Conservation (phyloP, 1,140 invertebrate species). For the Leptinotarsa lineolata region DNA sequence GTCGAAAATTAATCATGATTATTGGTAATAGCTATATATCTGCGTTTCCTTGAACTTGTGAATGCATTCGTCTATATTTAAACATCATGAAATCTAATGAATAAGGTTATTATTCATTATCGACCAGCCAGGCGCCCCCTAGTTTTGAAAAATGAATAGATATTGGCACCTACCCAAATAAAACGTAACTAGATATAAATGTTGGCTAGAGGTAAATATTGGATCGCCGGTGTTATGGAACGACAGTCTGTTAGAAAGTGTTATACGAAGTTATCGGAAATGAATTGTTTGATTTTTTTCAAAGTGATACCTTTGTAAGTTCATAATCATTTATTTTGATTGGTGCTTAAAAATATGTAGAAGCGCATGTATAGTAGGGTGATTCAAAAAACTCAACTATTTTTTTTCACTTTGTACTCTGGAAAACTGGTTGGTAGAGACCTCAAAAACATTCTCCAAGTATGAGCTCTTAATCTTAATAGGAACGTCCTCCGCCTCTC, state of each 20-base stretch:
- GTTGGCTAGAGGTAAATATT: slow-evolving; percentile 3
- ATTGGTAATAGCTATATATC: too few species aligned
- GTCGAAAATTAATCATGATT: too few species aligned
- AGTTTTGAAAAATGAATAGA: background rate
- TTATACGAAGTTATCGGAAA: background rate
- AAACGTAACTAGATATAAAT: slow-evolving; percentile 8
- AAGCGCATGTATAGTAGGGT: too few species aligned
- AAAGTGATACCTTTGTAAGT: slow-evolving; percentile 12
- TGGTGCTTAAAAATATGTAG: background rate
- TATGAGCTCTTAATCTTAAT: too few species aligned
- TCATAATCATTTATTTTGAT: background rate
- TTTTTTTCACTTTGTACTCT: too few species aligned
- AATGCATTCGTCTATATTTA: background rate
- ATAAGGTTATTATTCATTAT: background rate
- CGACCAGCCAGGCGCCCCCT: background rate
- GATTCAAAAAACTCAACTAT: too few species aligned
- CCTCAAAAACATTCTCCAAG: too few species aligned
- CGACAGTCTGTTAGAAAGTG: background rate
- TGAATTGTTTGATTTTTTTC: slow-evolving; percentile 9
- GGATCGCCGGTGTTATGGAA: background rate
- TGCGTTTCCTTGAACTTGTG: background rate
- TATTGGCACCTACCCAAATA: slow-evolving; percentile 8
- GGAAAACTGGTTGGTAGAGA: too few species aligned
- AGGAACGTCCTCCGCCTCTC: too few species aligned
- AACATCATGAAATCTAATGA: background rate